These are phyloP conservation scores for Scaptomyza hsui DNA, from an alignment of 1,140 invertebrate genomes.

Conservation along the genomic window DNA sequence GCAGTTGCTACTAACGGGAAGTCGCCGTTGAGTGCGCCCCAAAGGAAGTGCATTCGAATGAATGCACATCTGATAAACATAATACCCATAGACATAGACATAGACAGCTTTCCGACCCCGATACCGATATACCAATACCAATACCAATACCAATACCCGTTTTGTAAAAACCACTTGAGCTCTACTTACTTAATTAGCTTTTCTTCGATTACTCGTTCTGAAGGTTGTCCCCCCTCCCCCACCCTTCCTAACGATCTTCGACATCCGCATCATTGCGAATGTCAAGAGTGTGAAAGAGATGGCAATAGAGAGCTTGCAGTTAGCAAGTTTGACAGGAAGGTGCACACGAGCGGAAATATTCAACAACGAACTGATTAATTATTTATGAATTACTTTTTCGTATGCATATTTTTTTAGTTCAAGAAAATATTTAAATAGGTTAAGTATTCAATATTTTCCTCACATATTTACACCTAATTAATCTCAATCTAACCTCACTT, in stretches of 20 bases:
- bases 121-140: constrained; percentile 13
- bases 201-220: neutral
- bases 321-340: constrained; percentile 3
- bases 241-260: constrained; percentile 1
- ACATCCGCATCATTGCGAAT: constrained; percentile 2
- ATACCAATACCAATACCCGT: constrained; percentile 17
- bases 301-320: neutral
- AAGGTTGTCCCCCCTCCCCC: constrained; percentile 8
- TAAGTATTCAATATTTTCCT: too few species aligned
- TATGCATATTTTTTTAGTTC: too few species aligned
- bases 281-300: neutral
- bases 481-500: neutral
- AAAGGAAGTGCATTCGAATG: constrained; percentile 79
- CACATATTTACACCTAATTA: too few species aligned
- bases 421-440: too few species aligned
- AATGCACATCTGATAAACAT: constrained; percentile 77
- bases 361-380: too few species aligned
- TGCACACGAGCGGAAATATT: neutral
- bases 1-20: constrained; percentile 66
- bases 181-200: constrained; percentile 44
- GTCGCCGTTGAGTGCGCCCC: constrained; percentile 67
- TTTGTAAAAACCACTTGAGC: constrained; percentile 41
- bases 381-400: too few species aligned
- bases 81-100: constrained; percentile 51
- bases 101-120: constrained; percentile 41